Conservation (phyloP, 2,797 vertebrate species). For the Myripristis jacobus region DNA sequence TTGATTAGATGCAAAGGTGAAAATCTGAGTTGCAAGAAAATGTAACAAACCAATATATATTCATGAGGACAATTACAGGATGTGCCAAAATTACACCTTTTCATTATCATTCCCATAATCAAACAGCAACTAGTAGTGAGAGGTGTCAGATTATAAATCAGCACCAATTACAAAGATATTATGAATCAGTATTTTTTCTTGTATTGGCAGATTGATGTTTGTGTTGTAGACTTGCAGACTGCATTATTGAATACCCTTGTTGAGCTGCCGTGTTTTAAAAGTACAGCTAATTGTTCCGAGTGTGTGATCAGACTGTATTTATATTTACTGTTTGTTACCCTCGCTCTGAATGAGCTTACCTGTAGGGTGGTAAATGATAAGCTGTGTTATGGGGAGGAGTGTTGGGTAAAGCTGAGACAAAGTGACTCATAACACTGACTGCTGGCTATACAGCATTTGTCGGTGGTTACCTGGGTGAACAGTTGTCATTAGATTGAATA, state of each 20-base stretch:
- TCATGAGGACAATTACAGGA: constrained; percentile 84
- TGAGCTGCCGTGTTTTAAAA: constrained; percentile 40
- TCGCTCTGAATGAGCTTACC: constrained; percentile 27
- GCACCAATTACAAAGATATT: constrained; percentile 66
- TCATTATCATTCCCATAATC: constrained; percentile 68
- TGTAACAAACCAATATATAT: constrained; percentile 84
- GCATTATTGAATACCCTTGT: not conserved
- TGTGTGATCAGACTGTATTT: constrained; percentile 33
- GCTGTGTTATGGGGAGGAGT: constrained; percentile 48
- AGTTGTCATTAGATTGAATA: not conserved
- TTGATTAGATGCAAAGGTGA: constrained; percentile 83
- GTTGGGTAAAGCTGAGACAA: constrained; percentile 31
- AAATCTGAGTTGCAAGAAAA: constrained; percentile 76
- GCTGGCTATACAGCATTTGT: constrained; percentile 10
- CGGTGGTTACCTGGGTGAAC: not conserved
- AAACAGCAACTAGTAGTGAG: constrained; percentile 56
- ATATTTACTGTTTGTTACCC: constrained; percentile 42
- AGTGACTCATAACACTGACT: constrained; percentile 16
- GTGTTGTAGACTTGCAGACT: not conserved
- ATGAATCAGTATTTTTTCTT: constrained; percentile 47
- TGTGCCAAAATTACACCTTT: constrained; percentile 77
- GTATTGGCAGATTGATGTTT: constrained; percentile 45
- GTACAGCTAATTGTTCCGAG: constrained; percentile 42
- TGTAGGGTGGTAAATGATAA: constrained; percentile 37
- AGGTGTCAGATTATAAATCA: constrained; percentile 76